Percentiles rank a stretch among this genome's conserved stretches.
These are phyloP conservation scores for Meganola albula DNA, from an alignment of 2,888 invertebrate genomes.

Conservation along the genomic window DNA sequence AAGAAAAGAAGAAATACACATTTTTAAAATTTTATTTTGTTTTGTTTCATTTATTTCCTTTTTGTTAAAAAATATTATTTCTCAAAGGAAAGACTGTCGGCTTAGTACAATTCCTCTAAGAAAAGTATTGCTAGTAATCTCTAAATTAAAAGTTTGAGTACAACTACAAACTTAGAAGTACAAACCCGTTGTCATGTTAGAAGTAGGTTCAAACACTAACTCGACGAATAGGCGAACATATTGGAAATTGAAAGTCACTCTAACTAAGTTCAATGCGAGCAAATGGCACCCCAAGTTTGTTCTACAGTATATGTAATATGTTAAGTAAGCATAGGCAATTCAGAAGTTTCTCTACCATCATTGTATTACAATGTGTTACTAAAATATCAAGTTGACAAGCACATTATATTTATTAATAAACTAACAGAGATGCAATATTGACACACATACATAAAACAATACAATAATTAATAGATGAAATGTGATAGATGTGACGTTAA, in stretches of 20 bases:
- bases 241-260: constrained; percentile 49
- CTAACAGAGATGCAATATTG: no score
- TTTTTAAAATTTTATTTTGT: constrained; percentile 68
- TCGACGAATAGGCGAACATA: constrained; percentile 45
- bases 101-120: no score
- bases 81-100: no score
- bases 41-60: constrained; percentile 65
- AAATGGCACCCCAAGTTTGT: constrained; percentile 20
- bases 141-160: constrained; percentile 17
- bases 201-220: constrained; percentile 33
- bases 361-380: no score
- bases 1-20: constrained; percentile 63
- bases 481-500: no score
- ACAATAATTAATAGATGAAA: no score
- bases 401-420: no score
- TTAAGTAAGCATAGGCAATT: no score
- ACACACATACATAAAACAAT: no score
- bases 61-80: constrained; percentile 11
- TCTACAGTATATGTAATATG: constrained; percentile 12
- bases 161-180: constrained; percentile 24
- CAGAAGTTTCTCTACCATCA: no score
- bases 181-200: constrained; percentile 24
- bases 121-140: background rate
- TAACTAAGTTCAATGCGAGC: constrained; percentile 20
- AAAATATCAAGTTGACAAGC: no score